Base-by-base conservation (phyloP, 1,140 invertebrate genomes). In the Drosophila sechellia region DNA sequence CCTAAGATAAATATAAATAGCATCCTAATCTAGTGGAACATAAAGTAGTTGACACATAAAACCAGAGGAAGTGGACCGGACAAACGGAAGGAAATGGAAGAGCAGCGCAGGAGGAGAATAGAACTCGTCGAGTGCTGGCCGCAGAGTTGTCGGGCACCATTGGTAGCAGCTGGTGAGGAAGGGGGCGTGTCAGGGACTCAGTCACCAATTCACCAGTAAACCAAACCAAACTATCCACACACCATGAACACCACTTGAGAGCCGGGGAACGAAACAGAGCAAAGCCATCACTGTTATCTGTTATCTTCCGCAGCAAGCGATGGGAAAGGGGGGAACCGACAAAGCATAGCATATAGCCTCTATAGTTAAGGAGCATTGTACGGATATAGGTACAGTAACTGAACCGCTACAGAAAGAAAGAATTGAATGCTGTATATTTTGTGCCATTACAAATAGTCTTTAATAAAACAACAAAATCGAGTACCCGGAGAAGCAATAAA, bases 1-100 rank as follows among this genome's bases (percentile, higher is more conserved):
- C 81, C 81, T 91, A 91, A 91, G 81, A 90, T 84, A 91, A 87
- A 87, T 73, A 91, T 79, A 90, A 89, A 79, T 90, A 89, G 76
- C 80, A 91, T 91, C 84, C 71, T 87, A 87, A 91, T 81, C 81
- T 91, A 91, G 84, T 87, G 79, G 79, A 90, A 86, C 81, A 80
- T 86, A 91, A 81, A 71, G 79, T 90, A 86, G 87, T 78, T 90
- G 81, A 81, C 69, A 90, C 52, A 48, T 60, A 61, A 65, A 59
- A 71, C 64, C 61, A 66, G 68, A 40, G 48, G 52, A 50, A 58
- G 35, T 34, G 43, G 34, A 61, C 42, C 45, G 37, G 61, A 72
- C 45, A 48, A 55, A 17, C 43, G 27, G 40, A 49, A 52, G 45
- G 39, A 55, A 55, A 65, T 22, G 40, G 35, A 72, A 25, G 22